These are phyloP conservation scores for Coelogynopora nodosa DNA, from an alignment of 2,888 invertebrate species.

Conservation along the genomic window DNA sequence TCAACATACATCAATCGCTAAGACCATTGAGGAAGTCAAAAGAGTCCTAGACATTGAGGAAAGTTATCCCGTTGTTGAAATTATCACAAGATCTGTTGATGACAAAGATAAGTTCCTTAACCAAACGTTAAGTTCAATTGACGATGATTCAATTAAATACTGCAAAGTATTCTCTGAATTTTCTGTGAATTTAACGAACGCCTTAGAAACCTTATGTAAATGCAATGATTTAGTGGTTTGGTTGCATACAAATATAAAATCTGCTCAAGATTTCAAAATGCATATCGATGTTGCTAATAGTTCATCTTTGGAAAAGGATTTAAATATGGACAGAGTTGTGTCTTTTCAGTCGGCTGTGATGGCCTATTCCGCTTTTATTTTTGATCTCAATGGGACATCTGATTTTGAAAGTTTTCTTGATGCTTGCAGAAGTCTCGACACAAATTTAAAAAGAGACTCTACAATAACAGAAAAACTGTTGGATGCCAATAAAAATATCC, in stretches of 20 bases:
- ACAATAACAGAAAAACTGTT: constrained; percentile 54
- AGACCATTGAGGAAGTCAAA: neutral
- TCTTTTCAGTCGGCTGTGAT: constrained; percentile 55
- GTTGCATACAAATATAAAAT: neutral
- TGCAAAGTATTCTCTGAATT: neutral
- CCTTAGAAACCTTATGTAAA: neutral
- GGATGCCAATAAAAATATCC: constrained; percentile 51
- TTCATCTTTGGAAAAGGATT: constrained; percentile 52
- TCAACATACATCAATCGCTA: neutral
- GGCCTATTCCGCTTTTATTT: constrained; percentile 57
- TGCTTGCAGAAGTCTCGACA: constrained; percentile 53
- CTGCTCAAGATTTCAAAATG: constrained; percentile 48
- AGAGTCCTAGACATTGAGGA: neutral
- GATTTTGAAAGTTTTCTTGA: constrained; percentile 51
- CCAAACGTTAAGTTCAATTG: neutral
- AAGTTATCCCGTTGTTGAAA: neutral
- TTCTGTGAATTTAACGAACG: neutral
- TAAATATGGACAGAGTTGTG: constrained; percentile 53
- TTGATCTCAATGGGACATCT: constrained; percentile 51
- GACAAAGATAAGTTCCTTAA: neutral
- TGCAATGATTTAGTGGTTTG: neutral
- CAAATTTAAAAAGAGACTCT: constrained; percentile 51
- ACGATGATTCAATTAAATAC: neutral
- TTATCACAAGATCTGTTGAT: neutral
- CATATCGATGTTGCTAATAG: constrained; percentile 55